Conservation (phyloP, 2,888 invertebrate genomes). For the Nephrotoma appendiculata region DNA sequence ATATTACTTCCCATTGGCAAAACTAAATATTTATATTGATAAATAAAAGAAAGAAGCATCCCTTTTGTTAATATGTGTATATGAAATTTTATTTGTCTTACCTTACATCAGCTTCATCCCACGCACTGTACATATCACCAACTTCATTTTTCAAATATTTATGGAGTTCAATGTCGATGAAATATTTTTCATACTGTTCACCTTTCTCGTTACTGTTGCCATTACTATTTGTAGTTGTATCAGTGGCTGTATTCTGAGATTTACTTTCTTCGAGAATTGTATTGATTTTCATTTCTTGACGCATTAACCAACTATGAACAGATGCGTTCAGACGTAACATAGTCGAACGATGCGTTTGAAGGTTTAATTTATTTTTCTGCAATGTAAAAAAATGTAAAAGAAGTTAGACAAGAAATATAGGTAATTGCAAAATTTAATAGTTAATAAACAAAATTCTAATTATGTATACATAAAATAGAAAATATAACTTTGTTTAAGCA, state of each 20-base stretch:
- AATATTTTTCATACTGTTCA: conserved; percentile 7
- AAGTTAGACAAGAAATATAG: not conserved
- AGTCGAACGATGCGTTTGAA: conserved; percentile 31
- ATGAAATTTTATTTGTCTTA: conserved; percentile 21
- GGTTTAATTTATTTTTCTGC: conserved; percentile 28
- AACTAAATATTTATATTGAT: not conserved
- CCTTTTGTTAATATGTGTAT: conserved; percentile 12
- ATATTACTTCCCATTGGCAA: not conserved
- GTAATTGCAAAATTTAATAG: too few species aligned
- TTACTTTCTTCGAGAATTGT: conserved; percentile 19
- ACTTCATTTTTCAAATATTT: conserved; percentile 48
- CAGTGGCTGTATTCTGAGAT: not conserved
- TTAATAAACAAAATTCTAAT: too few species aligned
- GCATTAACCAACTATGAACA: conserved; percentile 34
- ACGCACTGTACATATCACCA: conserved; percentile 52
- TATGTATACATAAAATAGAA: too few species aligned
- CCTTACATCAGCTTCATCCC: conserved; percentile 55
- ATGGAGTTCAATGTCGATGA: conserved; percentile 29
- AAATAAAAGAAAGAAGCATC: not conserved
- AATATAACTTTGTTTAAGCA: too few species aligned
- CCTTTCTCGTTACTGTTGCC: conserved; percentile 6
- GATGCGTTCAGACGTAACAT: conserved; percentile 34
- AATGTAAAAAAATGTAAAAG: conserved; percentile 2
- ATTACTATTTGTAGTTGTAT: not conserved
- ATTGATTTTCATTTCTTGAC: conserved; percentile 29